Evolutionary conservation across 2,888 invertebrate genomes (phyloP), one percentile per base, ranked within the genome.

Genomic region (Octonoba sinensis): DNA sequence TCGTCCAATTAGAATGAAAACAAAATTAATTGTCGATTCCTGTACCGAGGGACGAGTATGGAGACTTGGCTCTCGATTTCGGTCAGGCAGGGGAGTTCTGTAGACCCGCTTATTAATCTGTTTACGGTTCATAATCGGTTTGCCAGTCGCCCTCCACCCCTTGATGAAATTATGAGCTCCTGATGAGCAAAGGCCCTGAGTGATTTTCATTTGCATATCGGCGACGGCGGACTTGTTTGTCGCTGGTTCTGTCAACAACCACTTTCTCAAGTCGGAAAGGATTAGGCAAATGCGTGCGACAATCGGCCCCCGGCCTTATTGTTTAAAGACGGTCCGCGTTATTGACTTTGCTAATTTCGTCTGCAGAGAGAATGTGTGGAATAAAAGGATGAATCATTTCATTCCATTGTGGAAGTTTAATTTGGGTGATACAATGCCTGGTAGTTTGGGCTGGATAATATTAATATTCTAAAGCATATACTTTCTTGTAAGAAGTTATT

Each of bases 81-180:
- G 6, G 36, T 36, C 36, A 8, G 36, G 11, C 8, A 36, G 36
- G 36, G 36, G 11, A 36, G 36, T 1, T 36, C 4, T 11, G 36
- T 36, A 36, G 36, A 8, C 36, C 36, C 36, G 54, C 72, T 79
- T 72, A 79, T 79, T 79, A 79, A 79, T 79, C 78, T 79, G 78
- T 79, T 79, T 79, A 79, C 72, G 66, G 72, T 72, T 60, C 78
- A 79, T 79, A 79, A 79, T 79, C 78, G 78, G 57, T 66, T 79
- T 72, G 59, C 67, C 60, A 66, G 64, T 13, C 20, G 24, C 78
- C 47, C 72, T 67, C 72, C 72, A 72, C 51, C 67, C 44, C 66
- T 51, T 79, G 78, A 79, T 79, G 72, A 66, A 79, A 79, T 79
- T 79, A 79, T 79, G 78, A 59, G 66, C 78, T 79, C 71, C 20